These are phyloP conservation scores for Trichopria drosophilae DNA, from an alignment of 2,888 invertebrate species.

Conservation along the genomic window DNA sequence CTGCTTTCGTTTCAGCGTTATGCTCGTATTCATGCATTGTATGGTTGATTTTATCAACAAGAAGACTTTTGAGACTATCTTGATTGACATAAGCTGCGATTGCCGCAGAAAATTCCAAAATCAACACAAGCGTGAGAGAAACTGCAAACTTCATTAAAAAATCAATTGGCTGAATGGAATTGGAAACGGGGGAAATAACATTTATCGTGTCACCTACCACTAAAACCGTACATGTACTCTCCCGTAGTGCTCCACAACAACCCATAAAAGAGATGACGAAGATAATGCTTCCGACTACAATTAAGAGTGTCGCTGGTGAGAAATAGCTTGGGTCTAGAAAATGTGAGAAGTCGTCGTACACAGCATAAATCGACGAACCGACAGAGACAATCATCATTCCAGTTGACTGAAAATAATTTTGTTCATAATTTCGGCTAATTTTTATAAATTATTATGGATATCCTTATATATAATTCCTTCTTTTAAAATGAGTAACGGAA, in stretches of 20 bases:
- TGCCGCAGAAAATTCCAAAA: constrained; percentile 66
- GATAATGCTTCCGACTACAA: constrained; percentile 75
- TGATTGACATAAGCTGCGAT: constrained; percentile 63
- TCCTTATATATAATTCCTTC: too few relatives aligned
- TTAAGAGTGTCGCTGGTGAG: constrained; percentile 75
- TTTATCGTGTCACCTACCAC: constrained; percentile 60
- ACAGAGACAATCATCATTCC: constrained; percentile 70
- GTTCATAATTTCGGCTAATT: too few relatives aligned
- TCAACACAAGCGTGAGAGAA: constrained; percentile 62
- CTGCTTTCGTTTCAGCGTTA: constrained; percentile 54
- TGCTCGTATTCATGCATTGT: constrained; percentile 59
- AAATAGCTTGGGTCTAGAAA: constrained; percentile 67
- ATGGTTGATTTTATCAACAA: constrained; percentile 59
- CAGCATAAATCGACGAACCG: constrained; percentile 66
- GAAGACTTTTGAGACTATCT: constrained; percentile 53
- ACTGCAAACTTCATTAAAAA: constrained; percentile 60
- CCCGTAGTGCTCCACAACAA: constrained; percentile 79
- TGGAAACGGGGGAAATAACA: background rate
- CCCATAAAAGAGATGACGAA: constrained; percentile 77
- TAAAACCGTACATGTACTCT: constrained; percentile 74
- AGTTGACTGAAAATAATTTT: constrained; percentile 68
- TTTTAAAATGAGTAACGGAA: too few relatives aligned
- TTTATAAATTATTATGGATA: background rate
- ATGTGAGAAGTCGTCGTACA: constrained; percentile 64
- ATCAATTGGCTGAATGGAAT: background rate